phyloP scores from a whole-genome alignment of 2,888 invertebrate genomes.

The Protonemura montana region DNA sequence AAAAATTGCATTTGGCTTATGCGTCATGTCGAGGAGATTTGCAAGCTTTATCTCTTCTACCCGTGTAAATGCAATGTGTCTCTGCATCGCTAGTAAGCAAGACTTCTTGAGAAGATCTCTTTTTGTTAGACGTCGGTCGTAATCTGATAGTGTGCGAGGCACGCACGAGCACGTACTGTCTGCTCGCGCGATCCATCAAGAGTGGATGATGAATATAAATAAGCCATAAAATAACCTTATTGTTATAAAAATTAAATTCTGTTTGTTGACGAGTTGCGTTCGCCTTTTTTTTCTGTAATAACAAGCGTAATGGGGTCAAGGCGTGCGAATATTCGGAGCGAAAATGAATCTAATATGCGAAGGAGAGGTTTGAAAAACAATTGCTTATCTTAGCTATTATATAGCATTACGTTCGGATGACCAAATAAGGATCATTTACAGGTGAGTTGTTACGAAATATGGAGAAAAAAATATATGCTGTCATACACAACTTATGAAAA shows the following conservation, averaged over 20 bases:
- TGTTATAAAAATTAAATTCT: not conserved
- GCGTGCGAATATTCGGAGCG: conserved; percentile 1
- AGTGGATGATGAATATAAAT: conserved; percentile 4
- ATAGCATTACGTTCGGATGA: not conserved
- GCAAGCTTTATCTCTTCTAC: not conserved
- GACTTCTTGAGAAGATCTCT: not conserved
- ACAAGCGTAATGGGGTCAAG: not conserved
- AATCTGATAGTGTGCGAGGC: not conserved
- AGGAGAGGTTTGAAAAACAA: not conserved
- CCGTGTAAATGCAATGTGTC: not conserved
- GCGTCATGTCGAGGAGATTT: not conserved
- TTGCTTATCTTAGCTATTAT: conserved; percentile 2
- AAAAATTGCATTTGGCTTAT: not conserved
- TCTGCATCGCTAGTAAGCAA: not conserved
- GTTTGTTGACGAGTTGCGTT: not conserved
- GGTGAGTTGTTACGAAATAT: not conserved
- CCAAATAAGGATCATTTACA: conserved; percentile 1
- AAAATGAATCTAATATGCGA: not conserved
- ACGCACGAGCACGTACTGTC: not conserved
- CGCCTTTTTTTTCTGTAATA: not conserved
- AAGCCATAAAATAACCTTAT: not conserved
- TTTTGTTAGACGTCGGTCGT: not conserved
- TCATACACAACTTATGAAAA: conserved; percentile 7
- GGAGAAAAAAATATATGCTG: not conserved
- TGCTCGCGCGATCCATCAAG: not conserved